Percentiles rank a stretch among this genome's conserved stretches.
These are phyloP conservation scores for Epizoanthus ramosus DNA, from an alignment of 92 coral and sea anemone genomes.

Conservation along the genomic window DNA sequence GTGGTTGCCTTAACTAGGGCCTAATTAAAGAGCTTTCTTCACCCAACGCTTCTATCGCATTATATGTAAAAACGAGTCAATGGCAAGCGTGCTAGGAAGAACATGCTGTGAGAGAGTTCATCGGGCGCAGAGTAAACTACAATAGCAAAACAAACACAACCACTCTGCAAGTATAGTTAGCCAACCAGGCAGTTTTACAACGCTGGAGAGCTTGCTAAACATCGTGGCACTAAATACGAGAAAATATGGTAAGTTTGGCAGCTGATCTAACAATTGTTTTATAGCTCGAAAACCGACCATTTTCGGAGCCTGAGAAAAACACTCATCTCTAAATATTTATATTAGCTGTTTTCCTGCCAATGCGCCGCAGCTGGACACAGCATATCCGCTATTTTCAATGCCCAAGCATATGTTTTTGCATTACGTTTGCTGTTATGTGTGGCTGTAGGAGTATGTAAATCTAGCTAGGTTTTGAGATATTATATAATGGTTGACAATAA, in stretches of 20 bases:
- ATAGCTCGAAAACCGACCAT: no score
- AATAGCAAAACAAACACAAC: neutral
- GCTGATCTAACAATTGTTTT: neutral
- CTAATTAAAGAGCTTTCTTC: constrained; percentile 14
- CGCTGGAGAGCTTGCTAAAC: neutral
- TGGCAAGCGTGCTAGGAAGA: neutral
- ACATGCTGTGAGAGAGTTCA: constrained; percentile 27
- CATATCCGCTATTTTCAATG: neutral
- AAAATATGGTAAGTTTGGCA: neutral
- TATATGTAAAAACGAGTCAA: constrained; percentile 6
- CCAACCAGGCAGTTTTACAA: neutral
- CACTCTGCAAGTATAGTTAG: neutral
- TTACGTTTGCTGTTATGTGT: neutral
- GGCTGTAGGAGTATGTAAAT: neutral
- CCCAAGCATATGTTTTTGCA: neutral
- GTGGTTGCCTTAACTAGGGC: neutral
- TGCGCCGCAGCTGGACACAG: neutral
- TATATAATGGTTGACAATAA: neutral
- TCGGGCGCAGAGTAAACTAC: neutral
- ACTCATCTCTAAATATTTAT: neutral
- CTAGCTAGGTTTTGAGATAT: neutral
- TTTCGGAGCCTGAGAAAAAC: neutral
- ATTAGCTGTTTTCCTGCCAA: neutral
- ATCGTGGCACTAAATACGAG: neutral
- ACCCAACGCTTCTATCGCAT: neutral